Evolutionary conservation across 2,113 vertebrate species (phyloP).

Genomic region (Etheostoma cragini): DNA sequence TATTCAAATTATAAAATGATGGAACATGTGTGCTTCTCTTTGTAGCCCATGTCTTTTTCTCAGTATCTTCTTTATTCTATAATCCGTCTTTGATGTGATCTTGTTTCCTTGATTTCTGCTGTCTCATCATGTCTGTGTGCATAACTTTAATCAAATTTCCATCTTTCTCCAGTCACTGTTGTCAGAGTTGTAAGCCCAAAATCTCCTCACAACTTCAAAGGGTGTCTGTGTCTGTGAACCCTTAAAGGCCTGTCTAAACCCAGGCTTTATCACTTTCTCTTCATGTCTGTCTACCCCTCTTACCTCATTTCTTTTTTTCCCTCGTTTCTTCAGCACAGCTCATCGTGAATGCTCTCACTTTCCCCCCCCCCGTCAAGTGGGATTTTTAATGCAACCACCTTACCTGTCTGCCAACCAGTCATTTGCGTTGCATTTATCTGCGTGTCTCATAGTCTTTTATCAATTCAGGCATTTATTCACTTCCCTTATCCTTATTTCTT

Average conservation of each 20-base stretch:
- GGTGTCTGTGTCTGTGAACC: slow-evolving; percentile 70
- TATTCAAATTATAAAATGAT: slow-evolving; percentile 12
- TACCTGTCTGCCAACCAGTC: slow-evolving; percentile 3
- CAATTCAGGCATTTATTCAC: slow-evolving; percentile 18
- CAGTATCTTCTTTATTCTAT: neutral
- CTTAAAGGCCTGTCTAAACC: slow-evolving; percentile 72
- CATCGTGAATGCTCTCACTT: slow-evolving; percentile 20
- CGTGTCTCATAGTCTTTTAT: slow-evolving; percentile 1
- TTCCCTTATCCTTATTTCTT: slow-evolving; percentile 15
- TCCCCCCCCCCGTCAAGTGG: slow-evolving; percentile 5
- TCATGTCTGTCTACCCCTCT: slow-evolving; percentile 56
- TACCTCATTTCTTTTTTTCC: slow-evolving; percentile 18
- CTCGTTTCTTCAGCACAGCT: slow-evolving; percentile 21
- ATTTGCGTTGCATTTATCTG: slow-evolving; percentile 19
- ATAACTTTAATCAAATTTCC: slow-evolving; percentile 68
- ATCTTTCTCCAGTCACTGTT: slow-evolving; percentile 58
- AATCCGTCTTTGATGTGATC: slow-evolving; percentile 56
- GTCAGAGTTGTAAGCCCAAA: slow-evolving; percentile 67
- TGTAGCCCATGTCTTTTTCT: slow-evolving; percentile 18
- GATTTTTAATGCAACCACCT: slow-evolving; percentile 37
- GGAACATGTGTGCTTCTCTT: slow-evolving; percentile 21
- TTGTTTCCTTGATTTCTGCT: slow-evolving; percentile 55
- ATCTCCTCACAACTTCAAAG: slow-evolving; percentile 75
- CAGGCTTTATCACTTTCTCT: slow-evolving; percentile 63
- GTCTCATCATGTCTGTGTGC: slow-evolving; percentile 57